Percentiles rank a stretch among this genome's conserved stretches.
phyloP scores from a whole-genome alignment of 1,140 invertebrate genomes.

The Holcopasites calliopsidis region DNA sequence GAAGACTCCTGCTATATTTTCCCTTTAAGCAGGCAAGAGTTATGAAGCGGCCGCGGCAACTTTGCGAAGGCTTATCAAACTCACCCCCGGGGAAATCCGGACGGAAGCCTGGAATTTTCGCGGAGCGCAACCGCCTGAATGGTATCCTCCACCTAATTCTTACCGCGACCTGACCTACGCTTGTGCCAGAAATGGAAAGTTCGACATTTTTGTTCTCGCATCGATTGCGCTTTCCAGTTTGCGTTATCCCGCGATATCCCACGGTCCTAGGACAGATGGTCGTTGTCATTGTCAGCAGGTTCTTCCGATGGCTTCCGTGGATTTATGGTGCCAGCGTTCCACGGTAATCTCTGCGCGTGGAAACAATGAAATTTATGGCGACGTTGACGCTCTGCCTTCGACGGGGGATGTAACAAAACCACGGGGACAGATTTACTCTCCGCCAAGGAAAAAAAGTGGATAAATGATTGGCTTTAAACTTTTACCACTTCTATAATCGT shows the following conservation, averaged over 20 bases:
- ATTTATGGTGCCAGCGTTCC: conserved; percentile 3
- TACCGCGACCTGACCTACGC: background rate
- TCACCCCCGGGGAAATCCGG: conserved; percentile 39
- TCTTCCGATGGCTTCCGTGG: conserved; percentile 4
- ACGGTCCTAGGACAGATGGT: conserved; percentile 18
- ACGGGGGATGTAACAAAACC: background rate
- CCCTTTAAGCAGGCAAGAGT: conserved; percentile 11
- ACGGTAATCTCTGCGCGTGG: background rate
- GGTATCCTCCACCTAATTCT: conserved; percentile 34
- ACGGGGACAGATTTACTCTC: too few species aligned
- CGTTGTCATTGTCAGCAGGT: conserved; percentile 21
- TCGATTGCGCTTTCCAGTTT: background rate
- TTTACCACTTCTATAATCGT: too few species aligned
- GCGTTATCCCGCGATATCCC: background rate
- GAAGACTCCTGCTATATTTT: background rate
- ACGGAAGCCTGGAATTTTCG: conserved; percentile 15
- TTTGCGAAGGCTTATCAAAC: conserved; percentile 37
- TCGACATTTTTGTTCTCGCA: background rate
- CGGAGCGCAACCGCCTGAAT: background rate
- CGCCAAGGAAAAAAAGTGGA: too few species aligned
- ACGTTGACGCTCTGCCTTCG: background rate
- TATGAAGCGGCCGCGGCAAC: conserved; percentile 6
- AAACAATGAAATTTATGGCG: conserved; percentile 36
- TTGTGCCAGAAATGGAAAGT: background rate
- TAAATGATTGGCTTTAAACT: too few species aligned